Conservation (phyloP, 2,797 vertebrate genomes). For the Micrastur ruficollis region DNA sequence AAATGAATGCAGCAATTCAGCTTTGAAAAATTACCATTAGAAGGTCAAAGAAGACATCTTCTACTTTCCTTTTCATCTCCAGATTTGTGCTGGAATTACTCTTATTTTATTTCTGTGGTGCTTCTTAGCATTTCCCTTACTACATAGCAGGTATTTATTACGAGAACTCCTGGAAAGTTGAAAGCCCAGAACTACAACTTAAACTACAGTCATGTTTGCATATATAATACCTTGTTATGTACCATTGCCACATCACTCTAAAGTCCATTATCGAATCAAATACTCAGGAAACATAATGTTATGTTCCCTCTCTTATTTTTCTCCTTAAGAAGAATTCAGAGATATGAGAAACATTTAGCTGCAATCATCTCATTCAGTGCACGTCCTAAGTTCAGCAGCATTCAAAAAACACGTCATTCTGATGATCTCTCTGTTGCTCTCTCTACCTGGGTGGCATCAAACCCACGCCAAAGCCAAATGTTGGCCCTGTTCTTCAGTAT, state of each 20-base stretch:
- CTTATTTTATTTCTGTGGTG: neutral
- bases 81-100: neutral
- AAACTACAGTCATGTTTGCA: neutral
- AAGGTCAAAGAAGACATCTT: neutral
- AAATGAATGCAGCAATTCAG: neutral
- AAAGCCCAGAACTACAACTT: neutral
- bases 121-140: slow-evolving; percentile 4
- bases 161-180: neutral
- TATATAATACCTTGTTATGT: neutral
- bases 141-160: neutral
- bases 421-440: neutral
- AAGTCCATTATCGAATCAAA: neutral
- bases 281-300: neutral
- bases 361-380: neutral
- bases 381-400: neutral
- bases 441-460: neutral
- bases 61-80: neutral
- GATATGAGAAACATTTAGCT: neutral
- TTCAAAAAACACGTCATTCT: neutral
- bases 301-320: neutral
- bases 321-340: neutral
- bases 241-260: neutral
- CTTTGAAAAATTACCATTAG: neutral
- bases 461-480: neutral
- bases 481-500: neutral